phyloP scores from a whole-genome alignment of 2,888 invertebrate genomes.

The Calliphora vomitoria region DNA sequence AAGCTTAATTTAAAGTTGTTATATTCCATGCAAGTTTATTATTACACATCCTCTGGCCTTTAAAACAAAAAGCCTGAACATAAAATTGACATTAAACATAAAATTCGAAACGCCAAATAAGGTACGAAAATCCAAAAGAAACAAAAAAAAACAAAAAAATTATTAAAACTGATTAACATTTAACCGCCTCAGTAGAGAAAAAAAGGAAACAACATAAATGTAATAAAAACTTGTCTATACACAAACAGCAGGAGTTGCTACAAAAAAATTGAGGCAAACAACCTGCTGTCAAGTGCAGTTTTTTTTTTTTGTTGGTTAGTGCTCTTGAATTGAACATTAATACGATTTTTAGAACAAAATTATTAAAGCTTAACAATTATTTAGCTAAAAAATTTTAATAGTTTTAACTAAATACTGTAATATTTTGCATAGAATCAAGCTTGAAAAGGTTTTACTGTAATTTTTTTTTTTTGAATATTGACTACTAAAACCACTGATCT shows the following conservation, averaged over 20 bases:
- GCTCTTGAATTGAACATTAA: neutral
- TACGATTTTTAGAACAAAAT: neutral
- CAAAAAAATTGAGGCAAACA: neutral
- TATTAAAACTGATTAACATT: conserved; percentile 28
- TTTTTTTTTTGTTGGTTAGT: neutral
- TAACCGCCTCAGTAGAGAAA: conserved; percentile 37
- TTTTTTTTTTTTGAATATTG: neutral
- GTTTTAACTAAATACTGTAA: neutral
- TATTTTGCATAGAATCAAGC: neutral
- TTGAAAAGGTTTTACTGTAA: neutral
- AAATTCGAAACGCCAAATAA: conserved; percentile 33
- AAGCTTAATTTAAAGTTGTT: neutral
- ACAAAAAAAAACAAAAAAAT: neutral
- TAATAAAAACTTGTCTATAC: conserved; percentile 64
- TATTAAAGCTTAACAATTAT: neutral
- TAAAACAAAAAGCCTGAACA: conserved; percentile 3
- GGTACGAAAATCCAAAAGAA: neutral
- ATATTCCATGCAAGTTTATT: neutral
- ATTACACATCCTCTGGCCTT: neutral
- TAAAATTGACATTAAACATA: conserved; percentile 21
- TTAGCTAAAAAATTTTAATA: neutral
- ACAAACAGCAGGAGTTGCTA: conserved; percentile 65
- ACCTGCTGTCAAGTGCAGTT: conserved; percentile 24
- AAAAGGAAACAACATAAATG: conserved; percentile 25
- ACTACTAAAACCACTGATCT: neutral